Base-by-base conservation (phyloP, 2,888 invertebrate genomes). In the Andrena haemorrhoa region DNA sequence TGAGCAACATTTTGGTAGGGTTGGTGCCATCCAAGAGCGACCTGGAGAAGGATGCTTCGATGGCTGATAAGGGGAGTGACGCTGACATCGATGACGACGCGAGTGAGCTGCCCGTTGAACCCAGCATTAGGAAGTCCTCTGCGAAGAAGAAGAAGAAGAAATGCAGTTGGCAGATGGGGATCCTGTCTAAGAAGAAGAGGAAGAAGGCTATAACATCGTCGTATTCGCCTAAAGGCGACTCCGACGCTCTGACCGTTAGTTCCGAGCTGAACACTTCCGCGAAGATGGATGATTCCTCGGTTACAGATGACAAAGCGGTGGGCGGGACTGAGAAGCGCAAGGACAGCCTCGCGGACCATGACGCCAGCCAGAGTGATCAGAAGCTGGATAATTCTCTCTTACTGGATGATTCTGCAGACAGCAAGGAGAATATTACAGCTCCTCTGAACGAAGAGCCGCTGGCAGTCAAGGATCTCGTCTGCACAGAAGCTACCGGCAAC, bases 101-200 rank as follows among this genome's bases (percentile, higher is more conserved):
- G 0, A 76, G 33, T 7, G 83, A 82, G 4, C 8, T 64, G 3
- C 60, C 63, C 0, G 8, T 16, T 31, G 83, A 74, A 23, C 20
- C 51, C 10, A 53, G 12, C n/a, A n/a, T 12, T 7, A 72, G 82
- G 63, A 83, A 89, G 63, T 64, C 29, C 23, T 73, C 33, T 0
- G 64, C 6, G 61, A 91, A 76, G 41, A 84, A 79, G 70, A 94
- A 92, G 69, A 94, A 93, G 76, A 93, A 93, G 47, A 89, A 87
- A 26, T 83, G 73, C 3, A 90, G 76, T 26, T 92, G 92, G 92
- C 90, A 90, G 65, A 88, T 92, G 89, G 93, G 90, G n/a, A 89
- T 84, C 66, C 41, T 92, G 0, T 86, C 89, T 4, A 92, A 89
- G 64, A 91, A 89, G 29, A 93, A 89, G 69, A 92, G 69, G 53